These are phyloP conservation scores for Orbicella faveolata DNA, from an alignment of 64 coral and sea anemone species.

Conservation along the genomic window DNA sequence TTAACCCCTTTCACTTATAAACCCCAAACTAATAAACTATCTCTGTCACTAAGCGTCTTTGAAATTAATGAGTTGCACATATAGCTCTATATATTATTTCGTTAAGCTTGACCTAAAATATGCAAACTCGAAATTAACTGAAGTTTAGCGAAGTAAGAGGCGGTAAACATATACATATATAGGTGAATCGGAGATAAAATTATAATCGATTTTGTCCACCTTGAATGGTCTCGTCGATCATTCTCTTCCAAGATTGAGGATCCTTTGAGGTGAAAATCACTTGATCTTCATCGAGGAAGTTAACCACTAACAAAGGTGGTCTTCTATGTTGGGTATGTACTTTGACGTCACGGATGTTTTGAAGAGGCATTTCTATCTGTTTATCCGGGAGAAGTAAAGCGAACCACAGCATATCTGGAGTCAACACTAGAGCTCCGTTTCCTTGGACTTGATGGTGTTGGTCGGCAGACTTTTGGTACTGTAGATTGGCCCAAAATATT, in stretches of 20 bases:
- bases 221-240: background rate
- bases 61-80: too few relatives aligned
- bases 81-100: too few relatives aligned
- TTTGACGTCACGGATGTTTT: background rate
- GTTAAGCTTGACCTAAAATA: too few relatives aligned
- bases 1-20: too few relatives aligned
- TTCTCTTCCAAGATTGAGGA: background rate
- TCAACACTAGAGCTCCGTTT: constrained; percentile 6
- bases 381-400: background rate
- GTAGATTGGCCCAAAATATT: constrained; percentile 4
- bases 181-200: too few relatives aligned
- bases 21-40: too few relatives aligned
- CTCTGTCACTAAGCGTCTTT: too few relatives aligned
- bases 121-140: too few relatives aligned
- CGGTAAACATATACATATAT: too few relatives aligned
- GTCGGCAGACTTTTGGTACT: background rate
- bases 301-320: background rate
- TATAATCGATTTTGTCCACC: too few relatives aligned
- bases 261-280: background rate
- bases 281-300: constrained; percentile 20
- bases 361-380: background rate
- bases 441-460: background rate
- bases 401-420: constrained; percentile 7
- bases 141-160: too few relatives aligned
- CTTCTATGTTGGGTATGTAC: too few relatives aligned